Evolutionary conservation across 1,140 invertebrate genomes (phyloP).

Genomic region (Drosophila melanogaster): DNA sequence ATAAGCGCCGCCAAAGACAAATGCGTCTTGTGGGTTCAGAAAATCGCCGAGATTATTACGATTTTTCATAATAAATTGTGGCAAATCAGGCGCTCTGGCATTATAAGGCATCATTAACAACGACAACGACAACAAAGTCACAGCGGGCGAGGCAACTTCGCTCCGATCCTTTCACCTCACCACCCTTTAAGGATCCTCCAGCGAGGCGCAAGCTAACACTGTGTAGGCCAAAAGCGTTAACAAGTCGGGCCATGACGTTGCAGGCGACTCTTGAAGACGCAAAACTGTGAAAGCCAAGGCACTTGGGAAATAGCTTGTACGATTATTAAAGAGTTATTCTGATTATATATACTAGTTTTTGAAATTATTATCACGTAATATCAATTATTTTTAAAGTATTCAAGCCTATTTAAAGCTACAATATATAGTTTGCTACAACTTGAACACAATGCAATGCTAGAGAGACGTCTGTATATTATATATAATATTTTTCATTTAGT

Average conservation of each 20-base stretch:
- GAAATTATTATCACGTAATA: too few relatives aligned
- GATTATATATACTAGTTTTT: too few relatives aligned
- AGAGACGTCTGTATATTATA: too few relatives aligned
- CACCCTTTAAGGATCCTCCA: not conserved
- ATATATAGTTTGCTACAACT: too few relatives aligned
- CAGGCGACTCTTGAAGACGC: constrained; percentile 23
- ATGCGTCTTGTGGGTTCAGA: constrained; percentile 82
- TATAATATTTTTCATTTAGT: not conserved
- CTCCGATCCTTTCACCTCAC: not conserved
- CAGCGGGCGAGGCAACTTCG: constrained; percentile 35
- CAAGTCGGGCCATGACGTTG: constrained; percentile 70
- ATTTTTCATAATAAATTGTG: constrained; percentile 84
- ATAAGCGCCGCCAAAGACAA: constrained; percentile 80
- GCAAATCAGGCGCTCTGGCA: constrained; percentile 83
- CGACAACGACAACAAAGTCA: constrained; percentile 60
- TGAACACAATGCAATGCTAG: too few relatives aligned
- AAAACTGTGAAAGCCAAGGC: constrained; percentile 1
- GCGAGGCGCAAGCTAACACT: constrained; percentile 76
- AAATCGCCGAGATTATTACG: constrained; percentile 78
- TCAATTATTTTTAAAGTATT: too few relatives aligned
- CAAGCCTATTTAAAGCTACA: too few relatives aligned
- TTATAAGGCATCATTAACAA: constrained; percentile 83
- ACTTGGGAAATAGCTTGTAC: not conserved
- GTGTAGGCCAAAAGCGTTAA: constrained; percentile 77
- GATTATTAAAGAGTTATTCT: too few relatives aligned